These are phyloP conservation scores for Ametastegia equiseti DNA, from an alignment of 2,888 invertebrate genomes.

Conservation along the genomic window DNA sequence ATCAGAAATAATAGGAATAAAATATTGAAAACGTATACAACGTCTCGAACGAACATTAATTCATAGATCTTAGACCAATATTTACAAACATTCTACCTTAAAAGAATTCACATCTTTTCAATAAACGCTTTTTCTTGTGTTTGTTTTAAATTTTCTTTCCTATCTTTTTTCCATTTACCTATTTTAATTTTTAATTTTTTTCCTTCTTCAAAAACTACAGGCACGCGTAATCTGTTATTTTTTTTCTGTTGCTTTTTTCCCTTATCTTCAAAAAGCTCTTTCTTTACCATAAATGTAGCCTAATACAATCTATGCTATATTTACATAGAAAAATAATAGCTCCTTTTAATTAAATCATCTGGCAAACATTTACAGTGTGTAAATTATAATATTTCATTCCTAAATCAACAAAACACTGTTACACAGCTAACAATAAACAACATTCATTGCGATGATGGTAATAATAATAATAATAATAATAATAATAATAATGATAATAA, in stretches of 20 bases:
- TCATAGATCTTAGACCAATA: constrained; percentile 27
- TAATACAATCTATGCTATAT: not conserved
- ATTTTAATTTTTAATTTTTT: not conserved
- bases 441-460: constrained; percentile 56
- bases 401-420: constrained; percentile 28
- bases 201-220: constrained; percentile 4
- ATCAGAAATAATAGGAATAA: constrained; percentile 18
- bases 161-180: too few relatives aligned
- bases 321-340: constrained; percentile 21
- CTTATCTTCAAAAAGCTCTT: not conserved
- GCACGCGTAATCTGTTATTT: constrained; percentile 12
- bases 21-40: not conserved
- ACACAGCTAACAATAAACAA: constrained; percentile 52
- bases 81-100: constrained; percentile 25
- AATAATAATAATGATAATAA: constrained; percentile 66
- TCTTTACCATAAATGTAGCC: not conserved
- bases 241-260: not conserved
- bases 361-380: not conserved
- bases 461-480: constrained; percentile 50
- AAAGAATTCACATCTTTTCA: not conserved
- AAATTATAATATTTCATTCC: not conserved
- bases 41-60: constrained; percentile 19
- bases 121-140: constrained; percentile 4
- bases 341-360: not conserved
- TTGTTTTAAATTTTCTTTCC: too few relatives aligned